These are phyloP conservation scores for Heliconius melpomene DNA, from an alignment of 1,140 invertebrate genomes.

Conservation along the genomic window DNA sequence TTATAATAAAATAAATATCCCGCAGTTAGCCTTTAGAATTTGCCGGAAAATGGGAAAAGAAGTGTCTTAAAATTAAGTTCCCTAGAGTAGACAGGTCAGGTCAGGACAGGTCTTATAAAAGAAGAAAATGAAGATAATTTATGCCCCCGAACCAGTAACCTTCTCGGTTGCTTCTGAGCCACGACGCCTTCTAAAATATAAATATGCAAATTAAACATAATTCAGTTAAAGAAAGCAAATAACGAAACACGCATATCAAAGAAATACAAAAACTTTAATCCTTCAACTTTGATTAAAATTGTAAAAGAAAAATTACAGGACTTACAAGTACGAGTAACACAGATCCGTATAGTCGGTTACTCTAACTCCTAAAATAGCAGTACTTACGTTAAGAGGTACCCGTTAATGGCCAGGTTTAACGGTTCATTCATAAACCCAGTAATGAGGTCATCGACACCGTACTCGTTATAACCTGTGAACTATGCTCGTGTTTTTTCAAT, in stretches of 20 bases:
- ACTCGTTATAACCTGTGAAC: constrained; percentile 40
- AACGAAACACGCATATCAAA: neutral
- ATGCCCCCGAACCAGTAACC: too few relatives aligned
- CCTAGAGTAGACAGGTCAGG: too few relatives aligned
- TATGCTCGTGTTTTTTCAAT: constrained; percentile 37
- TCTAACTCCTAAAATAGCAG: constrained; percentile 53
- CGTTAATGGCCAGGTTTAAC: constrained; percentile 50
- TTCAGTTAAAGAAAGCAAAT: neutral
- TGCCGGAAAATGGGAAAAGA: too few relatives aligned
- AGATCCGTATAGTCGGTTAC: neutral
- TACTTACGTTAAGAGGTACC: constrained; percentile 49
- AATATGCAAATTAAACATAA: too few relatives aligned
- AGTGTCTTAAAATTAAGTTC: too few relatives aligned
- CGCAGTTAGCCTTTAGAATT: too few relatives aligned
- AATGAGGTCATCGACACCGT: constrained; percentile 64
- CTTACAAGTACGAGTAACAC: neutral
- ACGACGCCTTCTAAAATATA: too few relatives aligned
- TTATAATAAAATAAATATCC: too few relatives aligned
- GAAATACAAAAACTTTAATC: neutral
- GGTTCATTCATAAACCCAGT: constrained; percentile 61
- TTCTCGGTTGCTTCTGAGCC: too few relatives aligned
- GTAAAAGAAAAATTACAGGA: neutral
- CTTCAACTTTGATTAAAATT: neutral
- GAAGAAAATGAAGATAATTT: too few relatives aligned
- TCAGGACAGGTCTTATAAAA: too few relatives aligned